Evolutionary conservation across 2,797 vertebrate species (phyloP).

Genomic region (Artibeus lituratus): DNA sequence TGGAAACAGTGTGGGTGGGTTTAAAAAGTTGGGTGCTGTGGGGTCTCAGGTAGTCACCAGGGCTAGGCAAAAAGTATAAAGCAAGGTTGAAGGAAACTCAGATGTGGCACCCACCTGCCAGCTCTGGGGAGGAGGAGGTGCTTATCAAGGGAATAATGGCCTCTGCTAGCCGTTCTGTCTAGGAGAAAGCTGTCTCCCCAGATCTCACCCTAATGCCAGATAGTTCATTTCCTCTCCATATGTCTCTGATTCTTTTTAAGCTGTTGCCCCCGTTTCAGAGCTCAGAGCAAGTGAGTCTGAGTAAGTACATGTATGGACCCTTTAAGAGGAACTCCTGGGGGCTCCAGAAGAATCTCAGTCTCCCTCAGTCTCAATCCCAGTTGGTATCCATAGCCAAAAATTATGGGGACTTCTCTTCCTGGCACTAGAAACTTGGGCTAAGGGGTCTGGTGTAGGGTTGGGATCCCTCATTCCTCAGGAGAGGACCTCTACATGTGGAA

Average conservation of each 20-base stretch:
- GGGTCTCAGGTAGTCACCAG: background rate
- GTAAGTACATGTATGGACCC: background rate
- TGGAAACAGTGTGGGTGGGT: background rate
- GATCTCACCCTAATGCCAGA: background rate
- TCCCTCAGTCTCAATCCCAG: background rate
- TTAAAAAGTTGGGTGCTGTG: background rate
- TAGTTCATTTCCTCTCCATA: background rate
- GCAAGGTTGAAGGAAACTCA: background rate
- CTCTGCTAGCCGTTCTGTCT: background rate
- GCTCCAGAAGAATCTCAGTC: background rate
- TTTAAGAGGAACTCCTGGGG: background rate
- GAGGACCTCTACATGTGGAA: background rate
- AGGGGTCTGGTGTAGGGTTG: background rate
- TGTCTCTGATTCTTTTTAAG: background rate
- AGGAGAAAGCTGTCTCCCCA: background rate
- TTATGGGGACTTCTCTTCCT: background rate
- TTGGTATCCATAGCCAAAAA: background rate
- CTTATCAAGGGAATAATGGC: background rate
- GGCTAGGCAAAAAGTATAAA: background rate
- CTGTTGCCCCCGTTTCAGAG: background rate
- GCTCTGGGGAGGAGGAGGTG: background rate
- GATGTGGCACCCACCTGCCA: background rate
- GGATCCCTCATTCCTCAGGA: background rate
- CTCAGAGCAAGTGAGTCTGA: background rate
- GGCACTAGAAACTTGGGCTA: background rate